Evolutionary conservation across 2,888 invertebrate genomes (phyloP).

Genomic region (Furcula furcula): DNA sequence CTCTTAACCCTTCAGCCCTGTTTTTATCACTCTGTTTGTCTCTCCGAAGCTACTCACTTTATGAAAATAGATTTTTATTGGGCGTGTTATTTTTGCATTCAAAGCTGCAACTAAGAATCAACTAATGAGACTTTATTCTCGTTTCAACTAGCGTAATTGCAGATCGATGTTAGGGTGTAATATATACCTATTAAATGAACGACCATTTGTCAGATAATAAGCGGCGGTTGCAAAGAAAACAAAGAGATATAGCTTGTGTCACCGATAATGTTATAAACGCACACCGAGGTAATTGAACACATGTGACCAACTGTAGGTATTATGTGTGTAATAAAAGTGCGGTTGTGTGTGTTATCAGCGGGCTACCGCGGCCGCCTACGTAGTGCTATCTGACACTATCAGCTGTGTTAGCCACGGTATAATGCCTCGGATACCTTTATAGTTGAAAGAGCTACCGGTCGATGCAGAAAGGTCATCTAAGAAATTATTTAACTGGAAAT

Average conservation of each 20-base stretch:
- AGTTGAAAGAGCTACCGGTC: too few species aligned
- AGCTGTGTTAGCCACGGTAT: constrained; percentile 59
- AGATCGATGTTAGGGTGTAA: constrained; percentile 12
- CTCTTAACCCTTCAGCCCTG: too few species aligned
- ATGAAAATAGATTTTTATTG: too few species aligned
- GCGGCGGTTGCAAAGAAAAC: constrained; percentile 61
- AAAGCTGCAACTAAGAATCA: too few species aligned
- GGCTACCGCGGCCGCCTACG: constrained; percentile 59
- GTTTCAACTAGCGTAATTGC: too few species aligned
- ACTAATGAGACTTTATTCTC: too few species aligned
- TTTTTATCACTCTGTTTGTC: too few species aligned
- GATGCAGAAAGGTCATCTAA: too few species aligned
- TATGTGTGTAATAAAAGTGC: constrained; percentile 6
- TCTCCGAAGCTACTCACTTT: too few species aligned
- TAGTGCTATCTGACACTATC: constrained; percentile 53
- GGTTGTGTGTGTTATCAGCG: constrained; percentile 36
- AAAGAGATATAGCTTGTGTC: constrained; percentile 58
- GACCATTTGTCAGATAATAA: constrained; percentile 54
- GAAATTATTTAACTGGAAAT: too few species aligned
- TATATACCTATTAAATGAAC: constrained; percentile 52
- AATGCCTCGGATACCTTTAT: constrained; percentile 57
- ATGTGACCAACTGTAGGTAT: constrained; percentile 8
- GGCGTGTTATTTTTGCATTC: too few species aligned
- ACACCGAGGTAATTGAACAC: constrained; percentile 20
- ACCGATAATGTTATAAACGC: constrained; percentile 30